A percentile compares a stretch with the other conserved stretches of the same genome.
phyloP scores from a whole-genome alignment of 2,797 vertebrate genomes.

The Lepus oiostolus region DNA sequence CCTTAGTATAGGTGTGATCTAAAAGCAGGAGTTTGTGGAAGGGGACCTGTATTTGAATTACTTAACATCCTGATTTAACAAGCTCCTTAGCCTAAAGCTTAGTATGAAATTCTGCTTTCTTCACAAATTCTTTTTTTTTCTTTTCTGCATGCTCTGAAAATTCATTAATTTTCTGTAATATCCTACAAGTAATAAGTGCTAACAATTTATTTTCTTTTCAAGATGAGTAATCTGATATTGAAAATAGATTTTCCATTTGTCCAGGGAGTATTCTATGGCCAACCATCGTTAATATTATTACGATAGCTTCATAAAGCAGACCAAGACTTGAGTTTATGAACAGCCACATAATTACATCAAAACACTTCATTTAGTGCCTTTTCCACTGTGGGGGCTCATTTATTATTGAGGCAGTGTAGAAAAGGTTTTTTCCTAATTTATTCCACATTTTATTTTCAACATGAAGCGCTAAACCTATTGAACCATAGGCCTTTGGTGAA shows the following conservation, averaged over 20 bases:
- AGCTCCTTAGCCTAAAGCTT: not conserved
- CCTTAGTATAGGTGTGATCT: not conserved
- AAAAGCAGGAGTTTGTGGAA: not conserved
- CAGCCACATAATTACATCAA: constrained; percentile 77
- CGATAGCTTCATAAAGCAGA: constrained; percentile 74
- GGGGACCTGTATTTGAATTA: not conserved
- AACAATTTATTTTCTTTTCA: constrained; percentile 68
- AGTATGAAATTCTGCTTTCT: not conserved
- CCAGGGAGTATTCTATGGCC: constrained; percentile 60
- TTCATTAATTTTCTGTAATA: constrained; percentile 14
- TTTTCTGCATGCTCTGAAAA: not conserved
- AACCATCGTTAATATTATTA: constrained; percentile 72
- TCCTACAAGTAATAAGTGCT: not conserved
- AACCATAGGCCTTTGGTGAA: constrained; percentile 84
- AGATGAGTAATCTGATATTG: not conserved
- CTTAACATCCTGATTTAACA: not conserved
- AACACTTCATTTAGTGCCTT: constrained; percentile 66
- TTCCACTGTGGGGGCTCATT: constrained; percentile 43
- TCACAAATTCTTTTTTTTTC: not conserved
- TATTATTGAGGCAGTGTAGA: constrained; percentile 38
- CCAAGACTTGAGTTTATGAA: constrained; percentile 51
- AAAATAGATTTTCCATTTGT: constrained; percentile 66
- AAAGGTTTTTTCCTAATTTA: constrained; percentile 79
- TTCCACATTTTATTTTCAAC: constrained; percentile 83
- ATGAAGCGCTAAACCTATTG: constrained; percentile 84